A percentile compares a stretch with the other conserved stretches of the same genome.
These are phyloP conservation scores for Hypercompe scribonia DNA, from an alignment of 2,888 invertebrate genomes.

Conservation along the genomic window DNA sequence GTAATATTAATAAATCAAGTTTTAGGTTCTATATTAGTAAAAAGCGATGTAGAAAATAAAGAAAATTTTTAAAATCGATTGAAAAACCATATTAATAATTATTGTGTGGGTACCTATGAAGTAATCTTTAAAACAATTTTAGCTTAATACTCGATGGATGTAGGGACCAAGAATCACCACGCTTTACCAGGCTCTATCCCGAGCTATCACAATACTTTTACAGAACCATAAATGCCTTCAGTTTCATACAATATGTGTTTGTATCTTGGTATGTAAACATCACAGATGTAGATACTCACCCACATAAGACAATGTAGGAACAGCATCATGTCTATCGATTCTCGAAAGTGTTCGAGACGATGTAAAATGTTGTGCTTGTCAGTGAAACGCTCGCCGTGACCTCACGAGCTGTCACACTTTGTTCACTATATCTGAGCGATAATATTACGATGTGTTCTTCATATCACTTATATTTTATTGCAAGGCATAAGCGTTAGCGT, in stretches of 20 bases:
- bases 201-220: background rate
- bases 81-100: too few species aligned
- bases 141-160: too few species aligned
- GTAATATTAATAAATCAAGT: too few species aligned
- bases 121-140: too few species aligned
- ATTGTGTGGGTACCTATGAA: too few species aligned
- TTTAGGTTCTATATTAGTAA: too few species aligned
- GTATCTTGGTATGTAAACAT: background rate
- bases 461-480: constrained; percentile 21
- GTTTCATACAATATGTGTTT: background rate
- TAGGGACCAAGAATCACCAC: too few species aligned
- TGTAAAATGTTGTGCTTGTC: constrained; percentile 31
- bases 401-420: constrained; percentile 66
- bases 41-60: too few species aligned
- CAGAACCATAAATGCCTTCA: background rate
- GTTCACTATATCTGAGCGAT: constrained; percentile 52
- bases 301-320: constrained; percentile 1
- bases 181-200: too few species aligned
- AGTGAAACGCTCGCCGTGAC: constrained; percentile 50
- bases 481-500: constrained; percentile 21
- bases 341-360: constrained; percentile 31
- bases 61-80: too few species aligned
- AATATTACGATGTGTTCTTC: constrained; percentile 58
- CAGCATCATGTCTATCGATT: constrained; percentile 16
- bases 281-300: background rate